Conservation (phyloP, 2,113 vertebrate species). For the Leuciscus idus region DNA sequence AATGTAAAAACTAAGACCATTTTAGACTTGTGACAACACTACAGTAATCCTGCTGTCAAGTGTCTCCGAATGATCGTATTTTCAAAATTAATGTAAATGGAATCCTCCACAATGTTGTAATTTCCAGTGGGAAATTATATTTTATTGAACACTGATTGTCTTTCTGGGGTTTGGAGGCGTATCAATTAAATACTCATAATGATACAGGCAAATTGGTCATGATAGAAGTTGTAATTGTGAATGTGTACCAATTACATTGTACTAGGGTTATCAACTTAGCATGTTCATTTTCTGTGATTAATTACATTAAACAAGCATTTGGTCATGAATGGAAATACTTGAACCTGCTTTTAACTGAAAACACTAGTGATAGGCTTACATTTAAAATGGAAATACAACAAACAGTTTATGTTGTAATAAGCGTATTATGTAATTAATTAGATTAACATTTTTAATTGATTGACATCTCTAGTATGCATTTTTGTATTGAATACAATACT, state of each 20-base stretch:
- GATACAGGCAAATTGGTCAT: neutral
- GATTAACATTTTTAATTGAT: neutral
- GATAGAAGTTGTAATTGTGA: neutral
- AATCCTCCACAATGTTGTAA: neutral
- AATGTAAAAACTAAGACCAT: too few relatives aligned
- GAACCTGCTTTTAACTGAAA: neutral
- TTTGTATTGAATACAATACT: neutral
- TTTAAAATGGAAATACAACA: neutral
- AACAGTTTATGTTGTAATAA: neutral
- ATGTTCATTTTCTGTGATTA: neutral
- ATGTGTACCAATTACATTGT: neutral
- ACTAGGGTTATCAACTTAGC: neutral
- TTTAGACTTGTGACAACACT: too few relatives aligned
- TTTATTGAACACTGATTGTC: neutral
- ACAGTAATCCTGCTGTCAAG: neutral
- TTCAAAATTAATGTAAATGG: neutral
- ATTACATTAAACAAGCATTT: neutral
- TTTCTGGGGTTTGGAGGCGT: neutral
- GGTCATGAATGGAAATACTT: neutral
- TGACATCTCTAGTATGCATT: neutral
- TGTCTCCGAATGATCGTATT: neutral
- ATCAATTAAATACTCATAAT: neutral
- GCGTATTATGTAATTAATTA: too few relatives aligned
- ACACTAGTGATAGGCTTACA: neutral
- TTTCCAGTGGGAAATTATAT: conserved; percentile 7